These are phyloP conservation scores for Sternotherus odoratus DNA, from an alignment of 2,797 vertebrate genomes.

Conservation along the genomic window DNA sequence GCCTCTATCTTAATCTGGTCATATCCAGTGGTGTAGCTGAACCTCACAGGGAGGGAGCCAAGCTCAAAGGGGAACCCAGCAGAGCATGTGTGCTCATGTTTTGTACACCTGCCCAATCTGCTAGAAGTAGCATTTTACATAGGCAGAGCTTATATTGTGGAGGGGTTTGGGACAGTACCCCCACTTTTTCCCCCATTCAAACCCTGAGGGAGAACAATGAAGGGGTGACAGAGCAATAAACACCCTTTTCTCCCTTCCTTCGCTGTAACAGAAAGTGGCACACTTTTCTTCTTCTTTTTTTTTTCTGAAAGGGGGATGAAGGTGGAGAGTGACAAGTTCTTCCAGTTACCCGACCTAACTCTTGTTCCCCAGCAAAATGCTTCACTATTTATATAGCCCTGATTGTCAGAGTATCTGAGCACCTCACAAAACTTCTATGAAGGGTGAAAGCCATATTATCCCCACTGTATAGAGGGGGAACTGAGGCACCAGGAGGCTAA, in stretches of 20 bases:
- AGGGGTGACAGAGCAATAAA: background rate
- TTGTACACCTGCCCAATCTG: background rate
- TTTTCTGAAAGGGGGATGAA: background rate
- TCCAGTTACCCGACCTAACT: background rate
- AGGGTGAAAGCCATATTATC: background rate
- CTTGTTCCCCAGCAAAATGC: background rate
- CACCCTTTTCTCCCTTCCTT: background rate
- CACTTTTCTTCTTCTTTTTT: background rate
- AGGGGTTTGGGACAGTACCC: background rate
- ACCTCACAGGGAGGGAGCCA: background rate
- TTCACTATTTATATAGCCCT: background rate
- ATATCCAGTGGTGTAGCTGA: background rate
- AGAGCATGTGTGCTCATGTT: background rate
- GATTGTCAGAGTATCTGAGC: background rate
- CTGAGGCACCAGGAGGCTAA: background rate
- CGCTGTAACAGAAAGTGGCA: background rate
- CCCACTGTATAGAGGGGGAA: background rate
- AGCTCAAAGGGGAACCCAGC: background rate
- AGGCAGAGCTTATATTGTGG: background rate
- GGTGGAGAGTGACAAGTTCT: background rate
- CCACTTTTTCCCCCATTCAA: background rate
- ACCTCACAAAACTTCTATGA: background rate
- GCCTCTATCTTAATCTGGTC: background rate
- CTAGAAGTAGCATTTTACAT: background rate
- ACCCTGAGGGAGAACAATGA: background rate